Conservation (phyloP, 2,113 vertebrate genomes). For the Solenodon paradoxus region DNA sequence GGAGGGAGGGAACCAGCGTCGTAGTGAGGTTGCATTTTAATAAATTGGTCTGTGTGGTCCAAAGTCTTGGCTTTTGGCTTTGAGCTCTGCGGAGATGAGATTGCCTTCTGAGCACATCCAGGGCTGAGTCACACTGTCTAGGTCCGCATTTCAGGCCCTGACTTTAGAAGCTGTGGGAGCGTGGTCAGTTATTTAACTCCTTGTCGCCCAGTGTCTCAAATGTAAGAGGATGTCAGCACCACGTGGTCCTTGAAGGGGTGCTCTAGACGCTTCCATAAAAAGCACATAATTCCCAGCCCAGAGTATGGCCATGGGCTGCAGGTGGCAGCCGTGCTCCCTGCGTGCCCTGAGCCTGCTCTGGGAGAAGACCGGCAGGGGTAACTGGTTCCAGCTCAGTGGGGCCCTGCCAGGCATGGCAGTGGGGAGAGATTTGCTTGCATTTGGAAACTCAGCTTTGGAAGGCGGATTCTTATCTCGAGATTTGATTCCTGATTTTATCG, state of each 20-base stretch:
- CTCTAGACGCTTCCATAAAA: background rate
- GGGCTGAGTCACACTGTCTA: background rate
- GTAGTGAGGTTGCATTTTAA: background rate
- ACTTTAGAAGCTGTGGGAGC: background rate
- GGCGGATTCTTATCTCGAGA: background rate
- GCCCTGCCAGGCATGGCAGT: accelerated
- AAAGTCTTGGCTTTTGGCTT: background rate
- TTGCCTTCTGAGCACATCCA: background rate
- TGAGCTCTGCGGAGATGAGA: background rate
- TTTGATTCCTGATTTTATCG: slow-evolving; percentile 36
- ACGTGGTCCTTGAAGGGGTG: background rate
- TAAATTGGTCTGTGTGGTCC: background rate
- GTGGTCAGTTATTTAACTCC: background rate
- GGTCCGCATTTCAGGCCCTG: background rate
- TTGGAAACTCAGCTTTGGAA: background rate
- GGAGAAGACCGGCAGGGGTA: background rate
- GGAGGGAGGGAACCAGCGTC: background rate
- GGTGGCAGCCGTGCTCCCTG: background rate
- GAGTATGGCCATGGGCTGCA: too few species aligned
- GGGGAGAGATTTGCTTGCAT: background rate
- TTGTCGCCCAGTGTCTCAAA: background rate
- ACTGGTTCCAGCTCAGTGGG: background rate
- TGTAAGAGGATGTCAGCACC: background rate
- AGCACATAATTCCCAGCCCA: background rate
- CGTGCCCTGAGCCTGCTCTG: accelerated